A percentile compares a stretch with the other conserved stretches of the same genome.
phyloP scores from a whole-genome alignment of 30 jellyfish, hydroid and myxozoan genomes.

The Nemopilema nomurai region DNA sequence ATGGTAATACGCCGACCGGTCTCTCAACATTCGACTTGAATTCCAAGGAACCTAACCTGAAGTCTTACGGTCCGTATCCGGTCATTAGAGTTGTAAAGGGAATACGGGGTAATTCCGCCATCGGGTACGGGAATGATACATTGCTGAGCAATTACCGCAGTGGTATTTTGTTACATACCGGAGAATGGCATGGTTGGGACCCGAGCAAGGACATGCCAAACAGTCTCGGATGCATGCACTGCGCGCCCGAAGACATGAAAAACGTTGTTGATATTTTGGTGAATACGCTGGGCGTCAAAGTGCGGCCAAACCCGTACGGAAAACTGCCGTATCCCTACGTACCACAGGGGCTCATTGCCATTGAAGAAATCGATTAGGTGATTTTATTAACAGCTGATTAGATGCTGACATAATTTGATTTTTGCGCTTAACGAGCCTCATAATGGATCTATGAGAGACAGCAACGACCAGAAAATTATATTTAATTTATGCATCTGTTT shows the following conservation, averaged over 20 bases:
- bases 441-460: no score
- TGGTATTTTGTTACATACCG: constrained; percentile 88
- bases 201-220: constrained; percentile 84
- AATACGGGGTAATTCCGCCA: constrained; percentile 76
- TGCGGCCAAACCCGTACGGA: constrained; percentile 78
- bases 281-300: constrained; percentile 60
- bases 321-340: constrained; percentile 79
- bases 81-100: constrained; percentile 83
- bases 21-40: constrained; percentile 75
- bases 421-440: background rate
- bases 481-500: no score
- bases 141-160: constrained; percentile 69
- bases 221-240: constrained; percentile 91
- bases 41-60: constrained; percentile 70
- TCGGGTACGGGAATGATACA: constrained; percentile 80
- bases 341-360: constrained; percentile 81
- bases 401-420: background rate
- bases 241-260: constrained; percentile 75
- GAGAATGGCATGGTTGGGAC: constrained; percentile 79
- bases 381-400: background rate
- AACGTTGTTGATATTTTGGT: constrained; percentile 50
- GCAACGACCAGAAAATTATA: no score
- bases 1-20: constrained; percentile 90
- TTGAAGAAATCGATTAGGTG: constrained; percentile 67
- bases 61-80: constrained; percentile 86